Percentiles rank a stretch among this genome's conserved stretches.
Evolutionary conservation across 2,888 invertebrate genomes (phyloP).

Genomic region (Ashinkailepas kermadecensis): DNA sequence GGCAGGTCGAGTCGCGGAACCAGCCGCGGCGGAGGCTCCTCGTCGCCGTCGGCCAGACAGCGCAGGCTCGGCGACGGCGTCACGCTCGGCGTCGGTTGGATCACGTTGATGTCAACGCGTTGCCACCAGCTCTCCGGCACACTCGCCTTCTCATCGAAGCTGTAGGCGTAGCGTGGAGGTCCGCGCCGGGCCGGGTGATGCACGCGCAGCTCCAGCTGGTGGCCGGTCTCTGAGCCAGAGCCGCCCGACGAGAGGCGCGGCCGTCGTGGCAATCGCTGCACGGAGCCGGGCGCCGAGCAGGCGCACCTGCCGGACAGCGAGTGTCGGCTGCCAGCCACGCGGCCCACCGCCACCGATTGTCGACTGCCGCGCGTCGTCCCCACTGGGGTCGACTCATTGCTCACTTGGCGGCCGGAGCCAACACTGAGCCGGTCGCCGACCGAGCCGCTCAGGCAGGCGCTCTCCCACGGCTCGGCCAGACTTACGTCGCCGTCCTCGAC

Average conservation of each 20-base stretch:
- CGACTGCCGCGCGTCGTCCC: not conserved
- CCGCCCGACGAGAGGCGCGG: not conserved
- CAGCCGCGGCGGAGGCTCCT: constrained; percentile 48
- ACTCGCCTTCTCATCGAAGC: constrained; percentile 29
- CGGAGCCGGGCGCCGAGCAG: constrained; percentile 19
- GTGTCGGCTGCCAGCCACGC: not conserved
- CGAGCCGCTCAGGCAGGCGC: not conserved
- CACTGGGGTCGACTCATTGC: not conserved
- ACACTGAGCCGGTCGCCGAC: not conserved
- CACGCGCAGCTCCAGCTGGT: constrained; percentile 32
- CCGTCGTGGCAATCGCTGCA: not conserved
- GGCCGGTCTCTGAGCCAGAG: not conserved
- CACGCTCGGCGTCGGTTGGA: constrained; percentile 71
- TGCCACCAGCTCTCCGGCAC: constrained; percentile 51
- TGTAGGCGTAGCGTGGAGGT: constrained; percentile 11
- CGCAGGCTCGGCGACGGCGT: constrained; percentile 57
- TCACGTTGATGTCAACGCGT: constrained; percentile 58
- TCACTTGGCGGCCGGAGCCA: not conserved
- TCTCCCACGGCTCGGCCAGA: constrained; percentile 26
- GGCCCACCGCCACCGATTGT: not conserved
- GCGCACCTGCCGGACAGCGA: not conserved
- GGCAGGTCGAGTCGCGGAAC: constrained; percentile 54
- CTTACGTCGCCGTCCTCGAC: constrained; percentile 32
- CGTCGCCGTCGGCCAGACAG: constrained; percentile 37
- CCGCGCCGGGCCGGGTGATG: constrained; percentile 25